Evolutionary conservation across 2,888 invertebrate genomes (phyloP).

Genomic region (Plagodis dolabraria): DNA sequence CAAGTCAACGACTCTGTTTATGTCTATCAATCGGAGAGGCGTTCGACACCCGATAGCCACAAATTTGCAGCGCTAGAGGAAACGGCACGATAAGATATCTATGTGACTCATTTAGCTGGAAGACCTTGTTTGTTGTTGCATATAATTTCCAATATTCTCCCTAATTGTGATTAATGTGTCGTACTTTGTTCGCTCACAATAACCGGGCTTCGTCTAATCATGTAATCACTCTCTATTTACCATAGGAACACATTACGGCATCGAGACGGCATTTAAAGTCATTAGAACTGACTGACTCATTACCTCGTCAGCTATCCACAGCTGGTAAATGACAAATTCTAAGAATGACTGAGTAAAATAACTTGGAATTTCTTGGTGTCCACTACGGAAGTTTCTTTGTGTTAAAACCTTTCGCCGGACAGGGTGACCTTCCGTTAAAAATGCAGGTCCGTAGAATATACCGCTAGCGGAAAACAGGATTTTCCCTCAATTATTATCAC

Average conservation of each 20-base stretch:
- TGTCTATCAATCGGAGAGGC: constrained; percentile 31
- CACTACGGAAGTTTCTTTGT: constrained; percentile 44
- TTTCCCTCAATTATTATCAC: constrained; percentile 17
- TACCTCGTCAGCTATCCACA: constrained; percentile 55
- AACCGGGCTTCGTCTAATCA: constrained; percentile 47
- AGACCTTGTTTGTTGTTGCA: constrained; percentile 47
- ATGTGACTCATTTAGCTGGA: constrained; percentile 55
- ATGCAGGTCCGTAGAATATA: not conserved
- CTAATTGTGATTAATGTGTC: constrained; percentile 17
- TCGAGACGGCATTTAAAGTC: constrained; percentile 46
- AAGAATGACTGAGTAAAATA: constrained; percentile 55
- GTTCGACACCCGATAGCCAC: constrained; percentile 38
- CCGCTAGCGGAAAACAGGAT: not conserved
- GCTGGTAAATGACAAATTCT: constrained; percentile 65
- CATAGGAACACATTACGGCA: constrained; percentile 55
- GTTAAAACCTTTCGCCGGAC: constrained; percentile 11
- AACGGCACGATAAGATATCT: constrained; percentile 59
- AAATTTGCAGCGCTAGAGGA: constrained; percentile 51
- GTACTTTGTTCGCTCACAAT: constrained; percentile 12
- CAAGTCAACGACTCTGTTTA: constrained; percentile 31
- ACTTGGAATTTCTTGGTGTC: constrained; percentile 28
- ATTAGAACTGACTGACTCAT: constrained; percentile 74
- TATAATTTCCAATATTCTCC: constrained; percentile 33
- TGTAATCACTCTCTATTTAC: constrained; percentile 61
- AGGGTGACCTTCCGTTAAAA: constrained; percentile 9